phyloP scores from a whole-genome alignment of 2,797 vertebrate species.

The Sebastes nivosus region DNA sequence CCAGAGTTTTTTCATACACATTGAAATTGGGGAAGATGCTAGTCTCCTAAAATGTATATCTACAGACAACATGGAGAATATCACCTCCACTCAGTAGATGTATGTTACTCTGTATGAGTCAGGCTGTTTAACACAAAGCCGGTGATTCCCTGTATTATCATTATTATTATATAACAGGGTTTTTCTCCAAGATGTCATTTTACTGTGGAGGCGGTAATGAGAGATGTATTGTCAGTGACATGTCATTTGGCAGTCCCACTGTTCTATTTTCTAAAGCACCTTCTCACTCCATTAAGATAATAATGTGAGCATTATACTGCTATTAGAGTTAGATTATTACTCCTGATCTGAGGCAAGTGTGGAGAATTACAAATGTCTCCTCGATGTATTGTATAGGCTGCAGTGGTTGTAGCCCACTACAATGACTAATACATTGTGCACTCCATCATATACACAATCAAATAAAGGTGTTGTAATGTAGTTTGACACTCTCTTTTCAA shows the following conservation, averaged over 20 bases:
- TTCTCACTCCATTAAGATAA: slow-evolving; percentile 15
- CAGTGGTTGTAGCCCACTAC: background rate
- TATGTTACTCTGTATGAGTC: background rate
- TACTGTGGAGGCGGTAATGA: background rate
- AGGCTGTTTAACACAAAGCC: slow-evolving; percentile 1
- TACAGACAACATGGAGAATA: background rate
- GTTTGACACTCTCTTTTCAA: background rate
- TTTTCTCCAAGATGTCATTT: slow-evolving; percentile 10
- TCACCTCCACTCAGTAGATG: background rate
- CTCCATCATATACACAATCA: background rate
- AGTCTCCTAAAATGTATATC: background rate
- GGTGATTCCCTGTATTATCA: slow-evolving; percentile 1
- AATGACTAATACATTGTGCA: background rate
- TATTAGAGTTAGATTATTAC: slow-evolving; percentile 9
- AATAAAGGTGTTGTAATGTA: background rate
- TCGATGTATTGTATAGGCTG: background rate
- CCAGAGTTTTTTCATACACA: background rate
- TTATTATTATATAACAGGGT: slow-evolving; percentile 1
- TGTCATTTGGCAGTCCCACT: background rate
- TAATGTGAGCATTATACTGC: slow-evolving; percentile 7
- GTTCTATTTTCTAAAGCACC: slow-evolving; percentile 7
- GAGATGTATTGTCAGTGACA: slow-evolving; percentile 13
- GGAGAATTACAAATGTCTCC: background rate
- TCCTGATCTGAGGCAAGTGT: background rate
- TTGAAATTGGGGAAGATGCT: background rate